A percentile compares a stretch with the other conserved stretches of the same genome.
Conservation (phyloP, 2,113 vertebrate genomes). For the Festucalex cinctus region DNA sequence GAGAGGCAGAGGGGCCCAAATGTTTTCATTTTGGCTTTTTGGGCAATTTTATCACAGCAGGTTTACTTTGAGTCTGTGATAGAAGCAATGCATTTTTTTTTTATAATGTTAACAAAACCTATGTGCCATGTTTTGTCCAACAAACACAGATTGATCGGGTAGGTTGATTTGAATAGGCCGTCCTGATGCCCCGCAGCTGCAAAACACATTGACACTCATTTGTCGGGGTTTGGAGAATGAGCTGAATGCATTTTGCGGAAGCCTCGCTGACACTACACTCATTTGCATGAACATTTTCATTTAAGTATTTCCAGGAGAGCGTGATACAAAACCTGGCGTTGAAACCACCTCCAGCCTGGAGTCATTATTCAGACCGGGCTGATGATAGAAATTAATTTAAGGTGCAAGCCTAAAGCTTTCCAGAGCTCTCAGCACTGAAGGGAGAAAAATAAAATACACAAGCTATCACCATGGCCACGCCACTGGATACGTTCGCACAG, state of each 20-base stretch:
- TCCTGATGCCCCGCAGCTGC: slow-evolving; percentile 75
- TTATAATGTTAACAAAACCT: slow-evolving; percentile 67
- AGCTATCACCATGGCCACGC: slow-evolving; percentile 58
- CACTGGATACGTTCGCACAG: slow-evolving; percentile 49
- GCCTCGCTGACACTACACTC: background rate
- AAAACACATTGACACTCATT: slow-evolving; percentile 79
- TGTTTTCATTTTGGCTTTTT: slow-evolving; percentile 32
- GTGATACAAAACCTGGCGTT: slow-evolving; percentile 52
- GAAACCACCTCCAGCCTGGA: slow-evolving; percentile 56
- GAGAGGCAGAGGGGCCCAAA: slow-evolving; percentile 31
- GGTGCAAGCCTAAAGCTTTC: slow-evolving; percentile 59
- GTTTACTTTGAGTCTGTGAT: slow-evolving; percentile 41
- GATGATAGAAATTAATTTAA: slow-evolving; percentile 64
- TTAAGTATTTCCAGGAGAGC: slow-evolving; percentile 38
- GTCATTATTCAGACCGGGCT: slow-evolving; percentile 54
- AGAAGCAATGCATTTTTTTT: slow-evolving; percentile 39
- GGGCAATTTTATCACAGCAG: slow-evolving; percentile 56
- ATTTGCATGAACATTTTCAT: slow-evolving; percentile 31
- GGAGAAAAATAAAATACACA: slow-evolving; percentile 30
- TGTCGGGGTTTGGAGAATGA: slow-evolving; percentile 68
- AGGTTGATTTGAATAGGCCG: slow-evolving; percentile 74
- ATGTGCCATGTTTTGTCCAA: slow-evolving; percentile 99
- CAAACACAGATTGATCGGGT: slow-evolving; percentile 82
- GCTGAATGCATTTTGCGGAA: slow-evolving; percentile 75
- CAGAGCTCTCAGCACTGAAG: slow-evolving; percentile 56